Evolutionary conservation across 2,888 invertebrate genomes (phyloP).

Genomic region (Onchidella celtica): DNA sequence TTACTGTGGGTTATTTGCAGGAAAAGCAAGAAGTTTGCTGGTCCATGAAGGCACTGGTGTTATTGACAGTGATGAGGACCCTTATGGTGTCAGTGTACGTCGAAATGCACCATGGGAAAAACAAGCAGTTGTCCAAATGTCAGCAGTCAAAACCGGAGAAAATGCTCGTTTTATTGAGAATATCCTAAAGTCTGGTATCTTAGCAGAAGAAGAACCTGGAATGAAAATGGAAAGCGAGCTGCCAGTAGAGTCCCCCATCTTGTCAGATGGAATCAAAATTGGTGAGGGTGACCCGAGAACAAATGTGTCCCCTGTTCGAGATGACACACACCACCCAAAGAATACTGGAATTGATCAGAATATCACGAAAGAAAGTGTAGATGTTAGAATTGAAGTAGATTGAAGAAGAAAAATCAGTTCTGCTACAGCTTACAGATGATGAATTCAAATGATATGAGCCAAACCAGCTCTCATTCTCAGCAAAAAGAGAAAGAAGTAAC

Average conservation of each 20-base stretch:
- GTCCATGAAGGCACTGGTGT: constrained; percentile 54
- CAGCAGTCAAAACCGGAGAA: constrained; percentile 8
- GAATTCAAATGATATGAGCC: no score
- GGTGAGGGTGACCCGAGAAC: neutral
- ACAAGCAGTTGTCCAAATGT: constrained; percentile 57
- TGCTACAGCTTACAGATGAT: no score
- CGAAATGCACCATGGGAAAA: constrained; percentile 67
- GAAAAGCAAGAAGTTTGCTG: constrained; percentile 70
- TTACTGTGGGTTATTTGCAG: no score
- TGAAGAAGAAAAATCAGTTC: neutral
- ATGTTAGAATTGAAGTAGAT: neutral
- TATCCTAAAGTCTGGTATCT: neutral
- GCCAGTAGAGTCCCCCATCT: neutral
- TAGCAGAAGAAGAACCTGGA: neutral
- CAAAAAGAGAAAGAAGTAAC: no score
- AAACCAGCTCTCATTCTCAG: no score
- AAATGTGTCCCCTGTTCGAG: neutral
- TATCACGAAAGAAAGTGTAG: neutral
- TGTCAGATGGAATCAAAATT: neutral
- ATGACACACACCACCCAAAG: neutral
- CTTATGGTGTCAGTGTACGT: constrained; percentile 68
- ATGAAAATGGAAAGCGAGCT: neutral
- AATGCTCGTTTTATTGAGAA: neutral
- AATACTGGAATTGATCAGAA: neutral
- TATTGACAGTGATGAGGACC: constrained; percentile 62